Base-by-base conservation (phyloP, 53 echinoderm and acorn worm species). In the Echinometra lucunter region DNA sequence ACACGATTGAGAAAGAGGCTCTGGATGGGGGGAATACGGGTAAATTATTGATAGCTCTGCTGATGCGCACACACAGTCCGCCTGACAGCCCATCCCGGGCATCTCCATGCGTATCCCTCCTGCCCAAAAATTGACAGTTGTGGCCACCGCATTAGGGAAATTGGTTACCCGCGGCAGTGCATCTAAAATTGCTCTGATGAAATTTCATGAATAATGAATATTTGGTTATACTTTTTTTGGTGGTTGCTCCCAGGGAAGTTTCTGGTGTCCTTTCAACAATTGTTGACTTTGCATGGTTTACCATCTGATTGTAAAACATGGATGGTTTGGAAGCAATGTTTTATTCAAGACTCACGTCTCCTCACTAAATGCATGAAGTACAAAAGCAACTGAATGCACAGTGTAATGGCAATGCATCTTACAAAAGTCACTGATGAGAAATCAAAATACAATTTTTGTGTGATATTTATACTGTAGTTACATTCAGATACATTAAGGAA, bases 21-120 rank as follows among this genome's bases (percentile, higher is more conserved):
- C 94, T n/a, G 45, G 63, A 82, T 40, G 94, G 94, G 94, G 93
- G 94, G 94, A 40, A 94, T 83, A 30, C 85, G 42, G 94, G 94
- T 94, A 94, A 94, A 94, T 94, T 83, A 94, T 94, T 94, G 94
- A 94, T 94, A 94, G 94, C 38, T 66, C 40, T 37, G 45, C 44
- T 78, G 40, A 83, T 58, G 83, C 94, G 45, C 83, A 83, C 94
- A 40, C 66, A 91, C 66, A 66, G 66, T 40, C 57, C 57, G 57
- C 17, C 16, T 83, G 94, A 94, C 94, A 94, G 94, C 94, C 83
- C 15, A 57, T 94, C 85, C 94, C 1, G 10, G 28, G 85, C 83
- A 94, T 94, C 60, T 58, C 42, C 85, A 94, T 37, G 44, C 85
- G 66, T 85, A 94, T 94, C 58, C 94, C 60, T 85, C 38, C 66